Evolutionary conservation across 2,888 invertebrate species (phyloP), one percentile per base, ranked within the genome.

Genomic region (Andrena marginata): DNA sequence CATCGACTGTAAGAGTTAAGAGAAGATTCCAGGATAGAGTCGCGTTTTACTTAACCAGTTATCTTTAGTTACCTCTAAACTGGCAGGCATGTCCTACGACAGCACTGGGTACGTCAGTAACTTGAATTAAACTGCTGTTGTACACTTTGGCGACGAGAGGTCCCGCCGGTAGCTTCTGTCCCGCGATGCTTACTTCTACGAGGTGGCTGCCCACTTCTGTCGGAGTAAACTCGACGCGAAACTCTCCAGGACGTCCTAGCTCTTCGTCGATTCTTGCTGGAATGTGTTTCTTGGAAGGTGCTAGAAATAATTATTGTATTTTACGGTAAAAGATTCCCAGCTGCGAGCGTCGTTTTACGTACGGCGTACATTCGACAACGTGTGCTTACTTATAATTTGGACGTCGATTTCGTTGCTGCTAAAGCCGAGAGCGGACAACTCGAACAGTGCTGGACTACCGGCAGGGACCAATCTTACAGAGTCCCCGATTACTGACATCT

Each of bases 71-170:
- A 98, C 98, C 98, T 96, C 97, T 96, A 94, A 99, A 99, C 94
- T 99, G 98, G 93, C 99, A 98, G 84, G 98, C 98, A 94, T 99
- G 98, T 73, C 99, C 99, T 54, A 99, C 98, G 83, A 98, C 97
- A 80, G 98, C 99, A 91, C 97, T 98, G 90, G 98, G 97, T 48
- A 99, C 97, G 94, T 99, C 98, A 73, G 98, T 98, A 87, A 99
- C 98, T 95, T 97, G 97, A 92, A 99, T 99, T 86, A 98, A 96
- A 87, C 97, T 97, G 85, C 99, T 97, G 94, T 99, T 98, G 95
- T 99, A 99, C 64, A 98, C 99, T 95, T 99, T 98, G 89, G 98
- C 98, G 82, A 98, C 96, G 85, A 99, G 96, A 16, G 99, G 99
- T 26, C 98, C 98, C 72, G 97, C 98, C 86, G 97, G 96, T 90